Base-by-base conservation (phyloP, 2,888 invertebrate genomes). In the Melanargia galathea region DNA sequence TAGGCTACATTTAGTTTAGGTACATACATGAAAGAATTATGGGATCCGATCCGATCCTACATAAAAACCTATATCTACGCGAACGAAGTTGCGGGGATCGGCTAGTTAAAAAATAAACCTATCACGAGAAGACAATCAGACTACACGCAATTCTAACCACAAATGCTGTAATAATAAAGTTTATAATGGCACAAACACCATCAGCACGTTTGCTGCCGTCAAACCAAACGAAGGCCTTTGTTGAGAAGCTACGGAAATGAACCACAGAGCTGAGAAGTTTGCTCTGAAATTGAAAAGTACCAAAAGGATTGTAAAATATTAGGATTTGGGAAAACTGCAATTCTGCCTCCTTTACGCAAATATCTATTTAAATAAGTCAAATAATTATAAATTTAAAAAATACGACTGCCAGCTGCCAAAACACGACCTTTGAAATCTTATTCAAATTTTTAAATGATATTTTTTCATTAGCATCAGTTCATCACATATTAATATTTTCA, bases 141-240 rank as follows among this genome's bases (percentile, higher is more conserved):
- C 30, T 10, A 1, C 49, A 18, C 16, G 40, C 40, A 2, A 43
- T 43, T 43, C 16, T 43, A 18, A 16, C 26, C 49, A 16, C 16
- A 30, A 51, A 18, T 11, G 16, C 5, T 2, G 2, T 16, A 0
- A 18, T 1, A 51, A 51, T 63, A 63, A 46, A 38, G 65, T 48
- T 38, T 45, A 63, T 20, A 56, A 52, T 56, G 6, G 45, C 43
- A 2, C 40, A 51, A 16, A 20, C 51, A 38, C 40, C 46, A 57
- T 35, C 56, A 60, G 60, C 59, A 63, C 43, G 60, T 56, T 65
- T 57, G 52, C 18, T 46, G 63, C 24, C 60, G 62, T 52, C 65
- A 60, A 51, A 63, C 60, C 63, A 60, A 65, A 65, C 52, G 63
- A 60, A 65, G 43, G 56, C 65, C 57, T 66, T 66, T 61, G 61